These are phyloP conservation scores for Chromis chromis DNA, from an alignment of 2,797 vertebrate species.

Conservation along the genomic window DNA sequence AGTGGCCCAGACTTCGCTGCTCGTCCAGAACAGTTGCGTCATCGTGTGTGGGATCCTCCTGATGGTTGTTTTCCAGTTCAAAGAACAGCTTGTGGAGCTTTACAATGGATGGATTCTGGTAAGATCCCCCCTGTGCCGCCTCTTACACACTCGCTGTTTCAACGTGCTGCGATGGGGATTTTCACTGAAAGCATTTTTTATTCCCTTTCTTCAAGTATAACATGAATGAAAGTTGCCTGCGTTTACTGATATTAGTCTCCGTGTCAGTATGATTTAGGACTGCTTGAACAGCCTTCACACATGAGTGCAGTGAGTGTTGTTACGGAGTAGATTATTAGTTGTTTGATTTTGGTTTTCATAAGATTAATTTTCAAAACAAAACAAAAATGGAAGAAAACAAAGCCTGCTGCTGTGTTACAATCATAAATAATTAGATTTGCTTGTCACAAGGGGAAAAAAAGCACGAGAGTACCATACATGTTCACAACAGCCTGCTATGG, in stretches of 20 bases:
- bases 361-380: too few species aligned
- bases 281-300: constrained; percentile 21
- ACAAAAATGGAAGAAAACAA: neutral
- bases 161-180: constrained; percentile 16
- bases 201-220: constrained; percentile 10
- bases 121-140: constrained; percentile 72
- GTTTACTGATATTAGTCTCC: constrained; percentile 40
- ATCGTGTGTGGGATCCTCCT: constrained; percentile 94
- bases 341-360: too few species aligned
- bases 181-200: constrained; percentile 25
- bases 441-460: neutral
- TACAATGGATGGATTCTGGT: constrained; percentile 98
- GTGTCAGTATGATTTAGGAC: constrained; percentile 35
- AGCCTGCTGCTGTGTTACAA: neutral
- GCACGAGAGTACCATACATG: neutral
- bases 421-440: neutral
- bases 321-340: too few species aligned
- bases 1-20: constrained; percentile 97
- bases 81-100: constrained; percentile 88
- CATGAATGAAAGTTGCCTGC: constrained; percentile 14
- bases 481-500: too few species aligned
- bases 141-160: constrained; percentile 17
- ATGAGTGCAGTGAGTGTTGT: neutral
- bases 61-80: constrained; percentile 95
- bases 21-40: constrained; percentile 96